Percentiles rank a stretch among this genome's conserved stretches.
Conservation (phyloP, 2,797 vertebrate genomes). For the Mormyrus hasselquistii region DNA sequence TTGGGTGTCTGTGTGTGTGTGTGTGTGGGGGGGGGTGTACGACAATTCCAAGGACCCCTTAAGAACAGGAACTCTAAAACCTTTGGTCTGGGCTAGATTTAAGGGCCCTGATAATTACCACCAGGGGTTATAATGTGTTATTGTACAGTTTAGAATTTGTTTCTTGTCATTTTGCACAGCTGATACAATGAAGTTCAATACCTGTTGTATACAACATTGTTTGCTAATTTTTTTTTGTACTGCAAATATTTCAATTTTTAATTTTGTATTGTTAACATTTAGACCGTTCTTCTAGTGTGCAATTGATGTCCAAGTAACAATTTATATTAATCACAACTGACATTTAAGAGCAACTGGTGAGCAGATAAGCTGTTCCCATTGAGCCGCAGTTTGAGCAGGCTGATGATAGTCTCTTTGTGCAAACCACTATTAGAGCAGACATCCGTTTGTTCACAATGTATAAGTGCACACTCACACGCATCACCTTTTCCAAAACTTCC, state of each 20-base stretch:
- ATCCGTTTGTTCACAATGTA: slow-evolving; percentile 15
- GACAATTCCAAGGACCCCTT: neutral
- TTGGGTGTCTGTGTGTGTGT: neutral
- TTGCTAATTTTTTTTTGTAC: neutral
- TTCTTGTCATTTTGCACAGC: neutral
- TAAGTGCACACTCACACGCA: slow-evolving; percentile 12
- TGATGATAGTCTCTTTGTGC: neutral
- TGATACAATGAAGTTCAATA: neutral
- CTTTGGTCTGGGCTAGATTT: neutral
- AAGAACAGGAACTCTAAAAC: neutral
- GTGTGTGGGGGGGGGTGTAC: neutral
- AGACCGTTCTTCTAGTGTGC: neutral
- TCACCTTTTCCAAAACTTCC: slow-evolving; percentile 20
- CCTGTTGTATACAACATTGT: neutral
- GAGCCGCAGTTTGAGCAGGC: neutral
- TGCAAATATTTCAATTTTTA: neutral
- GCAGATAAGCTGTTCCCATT: neutral
- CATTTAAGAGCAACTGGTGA: neutral
- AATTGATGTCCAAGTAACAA: neutral
- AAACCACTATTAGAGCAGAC: neutral
- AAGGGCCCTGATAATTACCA: neutral
- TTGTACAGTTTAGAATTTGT: neutral
- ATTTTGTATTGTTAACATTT: neutral
- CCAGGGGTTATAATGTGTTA: neutral
- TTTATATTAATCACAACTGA: neutral